A percentile compares a stretch with the other conserved stretches of the same genome.
These are phyloP conservation scores for Bombus polaris DNA, from an alignment of 1,140 invertebrate genomes.

Conservation along the genomic window DNA sequence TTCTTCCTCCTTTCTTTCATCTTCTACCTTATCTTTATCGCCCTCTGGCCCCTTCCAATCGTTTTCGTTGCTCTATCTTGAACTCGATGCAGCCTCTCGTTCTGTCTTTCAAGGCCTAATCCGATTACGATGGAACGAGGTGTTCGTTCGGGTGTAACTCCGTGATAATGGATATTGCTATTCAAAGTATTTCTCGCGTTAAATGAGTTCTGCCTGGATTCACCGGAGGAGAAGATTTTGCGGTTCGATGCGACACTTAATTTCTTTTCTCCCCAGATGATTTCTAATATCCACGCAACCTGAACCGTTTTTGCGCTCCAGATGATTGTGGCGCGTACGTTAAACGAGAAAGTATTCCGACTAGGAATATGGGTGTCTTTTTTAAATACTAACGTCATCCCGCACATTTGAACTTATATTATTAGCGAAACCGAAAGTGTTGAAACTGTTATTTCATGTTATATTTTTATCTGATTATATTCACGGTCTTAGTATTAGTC, in stretches of 20 bases:
- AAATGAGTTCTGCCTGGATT: slow-evolving; percentile 56
- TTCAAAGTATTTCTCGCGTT: slow-evolving; percentile 67
- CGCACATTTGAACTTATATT: too few relatives aligned
- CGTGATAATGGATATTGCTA: slow-evolving; percentile 70
- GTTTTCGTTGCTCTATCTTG: not conserved
- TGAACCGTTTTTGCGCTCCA: too few relatives aligned
- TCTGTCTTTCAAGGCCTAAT: slow-evolving; percentile 61
- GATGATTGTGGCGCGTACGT: too few relatives aligned
- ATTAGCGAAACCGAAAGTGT: too few relatives aligned
- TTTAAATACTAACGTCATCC: too few relatives aligned
- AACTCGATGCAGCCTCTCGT: not conserved
- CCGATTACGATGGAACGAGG: slow-evolving; percentile 68
- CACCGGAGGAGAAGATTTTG: slow-evolving; percentile 29
- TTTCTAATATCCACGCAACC: not conserved
- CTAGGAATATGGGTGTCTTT: too few relatives aligned
- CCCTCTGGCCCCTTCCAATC: not conserved
- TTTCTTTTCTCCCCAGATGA: slow-evolving; percentile 24
- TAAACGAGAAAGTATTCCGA: not conserved
- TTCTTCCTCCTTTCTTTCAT: slow-evolving; percentile 49
- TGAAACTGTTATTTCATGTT: too few relatives aligned
- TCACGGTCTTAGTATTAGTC: too few relatives aligned
- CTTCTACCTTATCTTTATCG: slow-evolving; percentile 2
- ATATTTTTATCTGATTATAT: too few relatives aligned
- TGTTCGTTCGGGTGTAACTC: slow-evolving; percentile 71
- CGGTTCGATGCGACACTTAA: slow-evolving; percentile 44